phyloP scores from a whole-genome alignment of 2,888 invertebrate genomes.

The Pristionchus maxplancki region DNA sequence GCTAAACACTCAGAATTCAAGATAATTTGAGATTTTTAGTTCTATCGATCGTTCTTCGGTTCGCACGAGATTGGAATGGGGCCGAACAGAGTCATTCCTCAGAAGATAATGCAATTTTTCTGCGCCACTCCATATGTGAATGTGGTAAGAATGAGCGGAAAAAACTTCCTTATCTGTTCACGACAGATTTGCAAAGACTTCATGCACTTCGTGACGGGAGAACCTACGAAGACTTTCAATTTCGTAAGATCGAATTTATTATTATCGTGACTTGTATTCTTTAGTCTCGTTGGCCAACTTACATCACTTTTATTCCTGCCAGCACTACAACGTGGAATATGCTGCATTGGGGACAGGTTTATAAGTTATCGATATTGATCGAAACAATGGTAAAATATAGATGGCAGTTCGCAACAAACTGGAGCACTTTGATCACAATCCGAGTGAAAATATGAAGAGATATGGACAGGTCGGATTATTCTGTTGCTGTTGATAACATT shows the following conservation, averaged over 20 bases:
- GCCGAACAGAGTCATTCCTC: not conserved
- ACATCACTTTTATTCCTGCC: not conserved
- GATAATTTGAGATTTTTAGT: not conserved
- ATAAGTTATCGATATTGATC: not conserved
- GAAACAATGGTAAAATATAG: no score
- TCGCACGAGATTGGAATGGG: not conserved
- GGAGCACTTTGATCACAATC: not conserved
- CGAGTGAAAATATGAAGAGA: not conserved
- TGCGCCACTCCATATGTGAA: not conserved
- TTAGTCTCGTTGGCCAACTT: not conserved
- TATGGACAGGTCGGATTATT: not conserved
- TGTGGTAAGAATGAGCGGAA: not conserved
- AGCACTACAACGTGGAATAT: constrained; percentile 4
- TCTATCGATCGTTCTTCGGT: not conserved
- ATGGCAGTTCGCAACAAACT: not conserved
- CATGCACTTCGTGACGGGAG: not conserved
- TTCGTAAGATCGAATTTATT: not conserved
- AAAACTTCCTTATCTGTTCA: not conserved
- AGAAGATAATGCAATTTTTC: not conserved
- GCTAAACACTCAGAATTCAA: not conserved
- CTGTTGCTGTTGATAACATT: not conserved
- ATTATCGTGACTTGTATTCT: not conserved
- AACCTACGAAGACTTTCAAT: not conserved
- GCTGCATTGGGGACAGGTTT: constrained; percentile 10
- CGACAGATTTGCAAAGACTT: not conserved